Evolutionary conservation across 2,113 vertebrate genomes (phyloP), one percentile per base, ranked within the genome.

Genomic region (Heptranchias perlo): DNA sequence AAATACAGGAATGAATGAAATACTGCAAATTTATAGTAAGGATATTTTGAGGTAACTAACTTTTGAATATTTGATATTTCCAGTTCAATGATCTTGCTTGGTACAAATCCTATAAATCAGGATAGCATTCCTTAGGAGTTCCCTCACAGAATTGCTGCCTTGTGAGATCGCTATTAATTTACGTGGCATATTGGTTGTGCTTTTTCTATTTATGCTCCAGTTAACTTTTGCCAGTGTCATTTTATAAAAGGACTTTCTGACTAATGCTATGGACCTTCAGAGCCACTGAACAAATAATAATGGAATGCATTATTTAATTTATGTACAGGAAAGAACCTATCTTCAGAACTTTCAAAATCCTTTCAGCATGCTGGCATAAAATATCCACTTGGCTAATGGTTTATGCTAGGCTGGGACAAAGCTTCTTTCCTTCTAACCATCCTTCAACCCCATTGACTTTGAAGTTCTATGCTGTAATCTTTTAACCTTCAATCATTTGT

Each of bases 361-460:
- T 73, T 95, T 69, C 64, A 69, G 64, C 18, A 28, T 73, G 11
- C 62, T 95, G 62, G 64, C 64, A 47, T 35, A 95, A 52, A 35
- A 95, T 73, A 69, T 16, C 25, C 47, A 28, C 39, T 95, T 95
- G 64, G 39, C 64, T 49, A 73, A 95, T 73, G 47, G 44, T 95
- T 95, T 95, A 52, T 67, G 65, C 62, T 13, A 73, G 39, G 28
- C 21, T 31, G 65, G 87, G 94, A 69, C 94, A 67, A 67, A 95
- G 44, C 39, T 69, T 95, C 94, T 95, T 95, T 73, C 65, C 64
- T 49, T 95, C 94, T 52, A 73, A 95, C 16, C 44, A 73, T 73
- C 44, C 39, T 95, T 95, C 64, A 95, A 95, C 94, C 61, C 21
- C 64, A 95, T 95, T 95, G 39, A 44, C 64, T 95, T 95, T 95